Conservation (phyloP, 35 echinoderm and acorn worm genomes). For the Stichopus chloronotus region DNA sequence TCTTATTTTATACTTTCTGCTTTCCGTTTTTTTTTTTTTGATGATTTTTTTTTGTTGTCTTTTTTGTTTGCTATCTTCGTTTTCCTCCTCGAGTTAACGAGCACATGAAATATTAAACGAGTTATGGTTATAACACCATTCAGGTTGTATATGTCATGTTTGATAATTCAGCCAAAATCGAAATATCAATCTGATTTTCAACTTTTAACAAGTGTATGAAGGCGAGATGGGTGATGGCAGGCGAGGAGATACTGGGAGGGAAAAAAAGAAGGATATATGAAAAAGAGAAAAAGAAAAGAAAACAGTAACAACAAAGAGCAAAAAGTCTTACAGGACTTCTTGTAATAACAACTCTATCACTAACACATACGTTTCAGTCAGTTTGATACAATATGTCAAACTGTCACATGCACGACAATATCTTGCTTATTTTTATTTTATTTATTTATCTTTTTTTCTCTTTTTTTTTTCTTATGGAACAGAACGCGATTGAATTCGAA, state of each 20-base stretch:
- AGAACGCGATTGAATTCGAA: background rate
- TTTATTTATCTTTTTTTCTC: no score
- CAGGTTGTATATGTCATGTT: background rate
- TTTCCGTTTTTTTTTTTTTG: background rate
- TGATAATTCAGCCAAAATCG: background rate
- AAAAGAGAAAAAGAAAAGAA: background rate
- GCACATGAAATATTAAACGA: slow-evolving; percentile 33
- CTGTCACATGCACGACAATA: background rate
- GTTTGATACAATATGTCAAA: slow-evolving; percentile 4
- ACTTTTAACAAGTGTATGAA: background rate
- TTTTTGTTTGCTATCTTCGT: background rate
- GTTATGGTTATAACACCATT: slow-evolving; percentile 34
- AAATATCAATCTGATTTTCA: background rate
- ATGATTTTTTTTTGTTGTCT: no score
- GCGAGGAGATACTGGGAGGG: background rate
- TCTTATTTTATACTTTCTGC: background rate
- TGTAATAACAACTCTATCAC: no score
- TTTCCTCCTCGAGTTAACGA: background rate
- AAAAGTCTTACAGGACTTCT: no score
- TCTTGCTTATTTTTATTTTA: no score
- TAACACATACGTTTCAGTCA: no score
- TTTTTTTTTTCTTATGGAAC: no score
- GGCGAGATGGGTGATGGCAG: background rate
- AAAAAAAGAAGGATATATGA: background rate
- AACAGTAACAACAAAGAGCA: no score